Conservation (phyloP, 2,113 vertebrate species). For the Platichthys stellatus region DNA sequence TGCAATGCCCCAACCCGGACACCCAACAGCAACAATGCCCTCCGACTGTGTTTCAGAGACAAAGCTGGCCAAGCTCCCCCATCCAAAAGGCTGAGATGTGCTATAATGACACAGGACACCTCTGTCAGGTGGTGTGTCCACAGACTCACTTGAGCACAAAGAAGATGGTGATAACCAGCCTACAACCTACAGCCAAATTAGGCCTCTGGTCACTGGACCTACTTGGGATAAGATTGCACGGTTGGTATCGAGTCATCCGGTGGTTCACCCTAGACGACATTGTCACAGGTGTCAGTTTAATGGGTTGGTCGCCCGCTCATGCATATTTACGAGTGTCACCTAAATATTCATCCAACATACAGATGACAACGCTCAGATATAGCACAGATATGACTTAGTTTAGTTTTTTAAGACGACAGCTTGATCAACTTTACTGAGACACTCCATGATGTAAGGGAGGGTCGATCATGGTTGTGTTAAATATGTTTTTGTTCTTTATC, state of each 20-base stretch:
- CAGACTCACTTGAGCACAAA: constrained; percentile 71
- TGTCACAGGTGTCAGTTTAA: constrained; percentile 75
- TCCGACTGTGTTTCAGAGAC: constrained; percentile 41
- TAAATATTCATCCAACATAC: constrained; percentile 37
- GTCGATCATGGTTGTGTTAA: background rate
- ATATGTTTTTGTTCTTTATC: background rate
- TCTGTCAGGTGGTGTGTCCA: constrained; percentile 74
- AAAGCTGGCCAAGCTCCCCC: constrained; percentile 35
- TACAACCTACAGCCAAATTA: constrained; percentile 58
- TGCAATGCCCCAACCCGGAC: background rate
- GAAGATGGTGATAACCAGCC: constrained; percentile 69
- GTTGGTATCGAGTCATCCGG: constrained; percentile 75
- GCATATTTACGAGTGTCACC: constrained; percentile 61
- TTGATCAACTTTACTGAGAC: background rate
- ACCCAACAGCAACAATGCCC: constrained; percentile 34
- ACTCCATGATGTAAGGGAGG: background rate
- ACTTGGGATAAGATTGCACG: constrained; percentile 76
- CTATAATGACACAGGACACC: constrained; percentile 71
- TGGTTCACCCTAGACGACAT: constrained; percentile 67
- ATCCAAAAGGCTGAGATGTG: constrained; percentile 49
- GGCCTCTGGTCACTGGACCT: constrained; percentile 61
- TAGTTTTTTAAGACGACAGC: background rate
- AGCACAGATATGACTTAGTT: background rate
- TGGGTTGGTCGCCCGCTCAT: constrained; percentile 63
- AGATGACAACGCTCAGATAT: background rate